Percentiles rank a stretch among this genome's conserved stretches.
These are phyloP conservation scores for Diadophis punctatus DNA, from an alignment of 2,113 vertebrate genomes.

Conservation along the genomic window DNA sequence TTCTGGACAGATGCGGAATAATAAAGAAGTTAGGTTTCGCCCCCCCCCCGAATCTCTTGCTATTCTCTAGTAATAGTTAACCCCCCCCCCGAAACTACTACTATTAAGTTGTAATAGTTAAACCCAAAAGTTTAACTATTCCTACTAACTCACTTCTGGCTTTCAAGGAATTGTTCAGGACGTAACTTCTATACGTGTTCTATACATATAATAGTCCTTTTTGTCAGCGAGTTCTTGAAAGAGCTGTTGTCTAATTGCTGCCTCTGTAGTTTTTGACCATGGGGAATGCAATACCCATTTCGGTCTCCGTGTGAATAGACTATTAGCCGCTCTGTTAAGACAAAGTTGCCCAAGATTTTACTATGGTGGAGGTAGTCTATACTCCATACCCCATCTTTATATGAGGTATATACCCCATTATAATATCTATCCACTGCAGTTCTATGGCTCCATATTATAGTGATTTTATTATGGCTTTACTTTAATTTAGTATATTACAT, in stretches of 20 bases:
- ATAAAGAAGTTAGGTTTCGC: not conserved
- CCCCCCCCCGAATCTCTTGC: not conserved
- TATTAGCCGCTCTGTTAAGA: not conserved
- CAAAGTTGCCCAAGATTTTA: not conserved
- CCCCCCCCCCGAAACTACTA: not conserved
- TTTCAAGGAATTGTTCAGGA: not conserved
- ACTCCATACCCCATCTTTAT: not conserved
- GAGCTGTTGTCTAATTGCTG: not conserved
- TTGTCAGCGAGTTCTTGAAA: not conserved
- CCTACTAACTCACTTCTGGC: not conserved
- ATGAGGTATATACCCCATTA: not conserved
- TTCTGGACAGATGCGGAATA: not conserved
- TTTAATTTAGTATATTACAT: not conserved
- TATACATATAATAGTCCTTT: not conserved
- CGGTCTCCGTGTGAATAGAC: not conserved
- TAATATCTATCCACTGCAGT: not conserved
- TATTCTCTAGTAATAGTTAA: not conserved
- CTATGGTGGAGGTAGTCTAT: not conserved
- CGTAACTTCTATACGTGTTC: not conserved
- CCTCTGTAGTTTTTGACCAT: not conserved
- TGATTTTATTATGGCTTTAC: not conserved
- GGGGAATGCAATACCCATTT: not conserved
- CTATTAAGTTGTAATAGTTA: not conserved
- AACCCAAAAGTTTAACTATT: not conserved
- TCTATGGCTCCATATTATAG: not conserved